Evolutionary conservation across 2,113 vertebrate genomes (phyloP).

Genomic region (Poecile atricapillus): DNA sequence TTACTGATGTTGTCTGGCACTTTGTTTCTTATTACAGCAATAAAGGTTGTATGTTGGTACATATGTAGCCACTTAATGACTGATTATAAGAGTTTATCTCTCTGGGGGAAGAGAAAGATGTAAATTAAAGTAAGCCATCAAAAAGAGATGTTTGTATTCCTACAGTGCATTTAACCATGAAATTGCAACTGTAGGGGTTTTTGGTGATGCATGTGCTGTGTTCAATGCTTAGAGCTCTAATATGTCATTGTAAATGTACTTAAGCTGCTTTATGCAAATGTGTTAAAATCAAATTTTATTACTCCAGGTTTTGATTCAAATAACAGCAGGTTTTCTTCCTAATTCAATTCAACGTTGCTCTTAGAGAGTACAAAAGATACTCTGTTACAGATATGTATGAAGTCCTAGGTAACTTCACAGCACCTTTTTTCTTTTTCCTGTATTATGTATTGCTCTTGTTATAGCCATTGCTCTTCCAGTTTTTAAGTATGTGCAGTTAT

Average conservation of each 20-base stretch:
- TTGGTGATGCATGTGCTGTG: constrained; percentile 19
- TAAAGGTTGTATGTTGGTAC: constrained; percentile 18
- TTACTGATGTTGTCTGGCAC: constrained; percentile 38
- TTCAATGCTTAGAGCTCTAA: constrained; percentile 47
- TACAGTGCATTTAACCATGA: constrained; percentile 55
- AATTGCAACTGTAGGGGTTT: constrained; percentile 43
- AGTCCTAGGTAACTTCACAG: background rate
- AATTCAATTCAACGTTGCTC: constrained; percentile 1
- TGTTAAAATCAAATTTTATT: constrained; percentile 35
- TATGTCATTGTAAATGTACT: constrained; percentile 49
- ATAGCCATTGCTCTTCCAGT: background rate
- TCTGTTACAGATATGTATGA: background rate
- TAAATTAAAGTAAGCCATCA: constrained; percentile 62
- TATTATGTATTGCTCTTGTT: background rate
- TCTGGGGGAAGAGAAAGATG: constrained; percentile 22
- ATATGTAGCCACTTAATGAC: constrained; percentile 33
- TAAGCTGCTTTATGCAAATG: constrained; percentile 61
- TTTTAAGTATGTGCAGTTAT: background rate
- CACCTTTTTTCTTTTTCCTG: background rate
- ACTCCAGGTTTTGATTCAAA: constrained; percentile 16
- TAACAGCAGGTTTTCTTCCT: constrained; percentile 50
- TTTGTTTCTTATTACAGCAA: constrained; percentile 30
- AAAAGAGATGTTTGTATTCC: constrained; percentile 47
- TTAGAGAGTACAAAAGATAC: background rate
- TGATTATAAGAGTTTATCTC: constrained; percentile 42